Evolutionary conservation across 53 echinoderm and acorn worm genomes (phyloP).

Genomic region (Crossaster papposus): DNA sequence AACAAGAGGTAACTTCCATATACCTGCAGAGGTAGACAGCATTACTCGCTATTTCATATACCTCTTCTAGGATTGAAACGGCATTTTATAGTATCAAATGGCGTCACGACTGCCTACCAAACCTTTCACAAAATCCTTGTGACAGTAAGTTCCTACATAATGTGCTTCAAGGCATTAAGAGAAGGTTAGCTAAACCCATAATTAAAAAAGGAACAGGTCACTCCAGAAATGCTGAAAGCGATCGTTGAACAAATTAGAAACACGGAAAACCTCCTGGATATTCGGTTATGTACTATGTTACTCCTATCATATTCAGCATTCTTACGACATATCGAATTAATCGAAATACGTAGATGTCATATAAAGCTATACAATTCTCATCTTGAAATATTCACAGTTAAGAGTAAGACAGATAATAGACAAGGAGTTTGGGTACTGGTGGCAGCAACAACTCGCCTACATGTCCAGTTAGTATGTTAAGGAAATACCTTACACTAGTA

Average conservation of each 20-base stretch:
- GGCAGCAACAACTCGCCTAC: slow-evolving; percentile 19
- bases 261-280: no score
- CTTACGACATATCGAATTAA: no score
- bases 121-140: slow-evolving; percentile 14
- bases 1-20: not conserved
- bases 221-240: slow-evolving; percentile 31
- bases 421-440: not conserved
- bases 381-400: no score
- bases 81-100: slow-evolving; percentile 48
- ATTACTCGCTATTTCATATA: slow-evolving; percentile 22
- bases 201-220: slow-evolving; percentile 43
- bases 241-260: no score
- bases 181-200: slow-evolving; percentile 3
- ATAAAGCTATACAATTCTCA: no score
- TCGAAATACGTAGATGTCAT: no score
- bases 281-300: slow-evolving; percentile 56
- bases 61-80: slow-evolving; percentile 37
- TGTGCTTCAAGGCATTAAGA: slow-evolving; percentile 44
- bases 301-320: slow-evolving; percentile 16
- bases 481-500: not conserved
- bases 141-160: slow-evolving; percentile 42
- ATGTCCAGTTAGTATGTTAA: slow-evolving; percentile 29
- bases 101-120: slow-evolving; percentile 35
- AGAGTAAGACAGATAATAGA: no score
- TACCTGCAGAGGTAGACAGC: not conserved